A percentile compares a stretch with the other conserved stretches of the same genome.
Evolutionary conservation across 2,113 vertebrate genomes (phyloP).

Genomic region (Gymnorhina tibicen): DNA sequence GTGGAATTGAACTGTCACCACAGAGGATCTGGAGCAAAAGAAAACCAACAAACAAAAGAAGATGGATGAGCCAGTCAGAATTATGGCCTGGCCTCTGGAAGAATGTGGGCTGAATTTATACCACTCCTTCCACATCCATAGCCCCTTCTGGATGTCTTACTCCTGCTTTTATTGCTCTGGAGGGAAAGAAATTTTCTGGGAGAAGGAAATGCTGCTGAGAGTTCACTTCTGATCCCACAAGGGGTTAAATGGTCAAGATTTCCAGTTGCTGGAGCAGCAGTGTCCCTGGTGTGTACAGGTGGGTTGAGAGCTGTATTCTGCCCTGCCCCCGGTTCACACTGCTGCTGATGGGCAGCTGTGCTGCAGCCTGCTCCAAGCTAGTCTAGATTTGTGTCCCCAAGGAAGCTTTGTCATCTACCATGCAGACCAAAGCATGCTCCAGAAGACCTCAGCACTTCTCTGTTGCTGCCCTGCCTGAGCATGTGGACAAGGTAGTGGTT

Average conservation of each 20-base stretch:
- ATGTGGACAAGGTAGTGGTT: accelerated
- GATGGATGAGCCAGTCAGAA: neutral
- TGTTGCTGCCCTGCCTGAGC: neutral
- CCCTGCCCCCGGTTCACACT: accelerated
- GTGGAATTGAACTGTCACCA: neutral
- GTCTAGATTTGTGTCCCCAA: neutral
- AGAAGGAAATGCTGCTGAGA: neutral
- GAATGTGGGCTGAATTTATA: neutral
- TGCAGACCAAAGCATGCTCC: neutral
- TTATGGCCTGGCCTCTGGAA: neutral
- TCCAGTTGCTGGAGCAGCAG: neutral
- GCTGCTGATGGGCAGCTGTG: neutral
- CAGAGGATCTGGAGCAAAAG: neutral
- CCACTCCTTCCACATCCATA: neutral
- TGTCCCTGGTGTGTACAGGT: too few relatives aligned
- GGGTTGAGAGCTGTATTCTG: neutral
- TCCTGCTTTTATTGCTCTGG: neutral
- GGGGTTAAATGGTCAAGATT: neutral
- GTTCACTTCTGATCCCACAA: neutral
- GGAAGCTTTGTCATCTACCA: neutral
- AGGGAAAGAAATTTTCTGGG: neutral
- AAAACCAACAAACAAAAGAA: neutral
- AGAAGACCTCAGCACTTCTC: neutral
- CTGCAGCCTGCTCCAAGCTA: neutral
- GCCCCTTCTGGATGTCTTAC: neutral